phyloP scores from a whole-genome alignment of 2,888 invertebrate genomes.

The Cephalotes varians region DNA sequence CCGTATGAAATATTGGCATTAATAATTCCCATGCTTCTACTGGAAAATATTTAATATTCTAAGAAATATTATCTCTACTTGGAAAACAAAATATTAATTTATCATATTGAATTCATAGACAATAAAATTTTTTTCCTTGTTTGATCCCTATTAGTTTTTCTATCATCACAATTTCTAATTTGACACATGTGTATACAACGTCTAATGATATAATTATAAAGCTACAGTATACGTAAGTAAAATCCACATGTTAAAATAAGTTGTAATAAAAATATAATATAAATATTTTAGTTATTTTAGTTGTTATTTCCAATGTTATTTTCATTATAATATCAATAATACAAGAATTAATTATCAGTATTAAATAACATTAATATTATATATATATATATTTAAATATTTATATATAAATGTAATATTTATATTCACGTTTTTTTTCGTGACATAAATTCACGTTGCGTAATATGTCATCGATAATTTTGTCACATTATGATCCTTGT shows the following conservation, averaged over 20 bases:
- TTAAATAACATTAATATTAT: neutral
- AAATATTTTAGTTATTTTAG: neutral
- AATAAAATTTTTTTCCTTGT: neutral
- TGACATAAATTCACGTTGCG: neutral
- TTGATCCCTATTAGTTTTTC: neutral
- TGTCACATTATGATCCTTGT: neutral
- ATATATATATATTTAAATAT: neutral
- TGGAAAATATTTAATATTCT: neutral
- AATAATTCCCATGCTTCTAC: neutral
- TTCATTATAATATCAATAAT: neutral
- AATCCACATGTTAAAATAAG: neutral
- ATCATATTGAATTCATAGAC: neutral
- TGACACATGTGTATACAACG: neutral
- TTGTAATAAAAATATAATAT: neutral
- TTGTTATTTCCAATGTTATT: no score
- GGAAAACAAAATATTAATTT: slow-evolving; percentile 3
- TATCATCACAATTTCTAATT: slow-evolving; percentile 17
- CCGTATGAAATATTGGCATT: slow-evolving; percentile 18
- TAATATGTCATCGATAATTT: neutral
- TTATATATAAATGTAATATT: neutral
- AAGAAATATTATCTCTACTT: neutral
- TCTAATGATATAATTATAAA: neutral
- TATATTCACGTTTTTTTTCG: neutral
- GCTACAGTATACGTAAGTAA: neutral
- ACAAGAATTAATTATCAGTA: neutral